phyloP scores from a whole-genome alignment of 2,888 invertebrate genomes.

The Coelopa pilipes region DNA sequence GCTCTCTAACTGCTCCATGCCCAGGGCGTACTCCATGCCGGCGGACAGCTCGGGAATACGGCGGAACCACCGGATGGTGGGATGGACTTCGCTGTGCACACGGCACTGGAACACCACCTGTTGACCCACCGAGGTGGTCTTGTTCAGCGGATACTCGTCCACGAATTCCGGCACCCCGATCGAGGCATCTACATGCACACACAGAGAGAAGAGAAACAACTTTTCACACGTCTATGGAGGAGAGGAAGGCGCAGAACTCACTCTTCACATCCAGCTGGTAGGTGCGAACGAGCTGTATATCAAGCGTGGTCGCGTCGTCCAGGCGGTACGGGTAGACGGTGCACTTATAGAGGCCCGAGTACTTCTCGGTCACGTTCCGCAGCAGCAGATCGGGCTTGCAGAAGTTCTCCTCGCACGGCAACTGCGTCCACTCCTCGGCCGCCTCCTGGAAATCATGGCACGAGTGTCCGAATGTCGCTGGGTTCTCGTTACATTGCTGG shows the following conservation, averaged over 20 bases:
- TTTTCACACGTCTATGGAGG: neutral
- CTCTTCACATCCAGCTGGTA: slow-evolving; percentile 64
- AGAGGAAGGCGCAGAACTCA: neutral
- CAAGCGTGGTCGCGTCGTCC: slow-evolving; percentile 53
- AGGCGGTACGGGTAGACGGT: slow-evolving; percentile 58
- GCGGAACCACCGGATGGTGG: slow-evolving; percentile 64
- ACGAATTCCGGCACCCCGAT: slow-evolving; percentile 60
- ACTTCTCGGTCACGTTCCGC: slow-evolving; percentile 61
- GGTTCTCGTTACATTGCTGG: slow-evolving; percentile 59
- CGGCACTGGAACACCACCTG: slow-evolving; percentile 63
- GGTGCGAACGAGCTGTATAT: slow-evolving; percentile 62
- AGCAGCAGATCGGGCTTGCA: slow-evolving; percentile 59
- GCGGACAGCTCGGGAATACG: slow-evolving; percentile 44
- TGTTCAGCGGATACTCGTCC: slow-evolving; percentile 59
- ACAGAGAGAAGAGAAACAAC: neutral
- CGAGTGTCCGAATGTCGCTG: neutral
- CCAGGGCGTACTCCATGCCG: slow-evolving; percentile 39
- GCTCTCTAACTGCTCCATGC: slow-evolving; percentile 51
- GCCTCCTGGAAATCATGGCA: slow-evolving; percentile 54
- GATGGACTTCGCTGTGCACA: slow-evolving; percentile 61
- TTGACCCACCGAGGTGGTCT: slow-evolving; percentile 51
- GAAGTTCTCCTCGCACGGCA: slow-evolving; percentile 58
- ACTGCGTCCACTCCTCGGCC: slow-evolving; percentile 58
- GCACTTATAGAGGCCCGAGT: slow-evolving; percentile 65
- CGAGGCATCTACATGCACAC: slow-evolving; percentile 52